Evolutionary conservation across 2,797 vertebrate genomes (phyloP).

Genomic region (Aeoliscus strigatus): DNA sequence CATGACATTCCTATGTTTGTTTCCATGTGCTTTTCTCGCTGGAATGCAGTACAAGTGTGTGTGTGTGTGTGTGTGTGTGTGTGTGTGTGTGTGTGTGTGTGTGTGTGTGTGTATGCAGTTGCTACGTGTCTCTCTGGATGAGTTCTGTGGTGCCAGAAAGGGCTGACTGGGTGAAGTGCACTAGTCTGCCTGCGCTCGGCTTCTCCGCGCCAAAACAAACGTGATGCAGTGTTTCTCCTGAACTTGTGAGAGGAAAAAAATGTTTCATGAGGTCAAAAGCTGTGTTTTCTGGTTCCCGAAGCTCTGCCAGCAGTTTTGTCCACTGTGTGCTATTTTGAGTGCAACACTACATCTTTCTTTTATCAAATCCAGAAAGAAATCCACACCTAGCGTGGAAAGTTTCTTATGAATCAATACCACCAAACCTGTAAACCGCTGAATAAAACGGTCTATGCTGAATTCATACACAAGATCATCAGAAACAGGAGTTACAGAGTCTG

Average conservation of each 20-base stretch:
- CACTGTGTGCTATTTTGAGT: slow-evolving; percentile 10
- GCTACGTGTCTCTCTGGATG: slow-evolving; percentile 8
- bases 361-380: not conserved
- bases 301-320: slow-evolving; percentile 38
- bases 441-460: slow-evolving; percentile 15
- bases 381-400: not conserved
- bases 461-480: slow-evolving; percentile 6
- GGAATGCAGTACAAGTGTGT: not conserved
- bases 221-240: slow-evolving; percentile 41
- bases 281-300: slow-evolving; percentile 39
- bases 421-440: not conserved
- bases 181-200: slow-evolving; percentile 30
- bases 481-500: slow-evolving; percentile 10
- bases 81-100: not conserved
- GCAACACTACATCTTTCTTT: not conserved
- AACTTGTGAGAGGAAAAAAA: slow-evolving; percentile 36
- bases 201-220: slow-evolving; percentile 57
- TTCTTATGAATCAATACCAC: not conserved
- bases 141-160: slow-evolving; percentile 32
- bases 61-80: not conserved
- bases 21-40: not conserved
- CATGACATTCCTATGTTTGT: not conserved
- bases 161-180: slow-evolving; percentile 28
- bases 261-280: slow-evolving; percentile 38
- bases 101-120: not conserved